Evolutionary conservation across 2,888 invertebrate genomes (phyloP).

Genomic region (Leuctra nigra): DNA sequence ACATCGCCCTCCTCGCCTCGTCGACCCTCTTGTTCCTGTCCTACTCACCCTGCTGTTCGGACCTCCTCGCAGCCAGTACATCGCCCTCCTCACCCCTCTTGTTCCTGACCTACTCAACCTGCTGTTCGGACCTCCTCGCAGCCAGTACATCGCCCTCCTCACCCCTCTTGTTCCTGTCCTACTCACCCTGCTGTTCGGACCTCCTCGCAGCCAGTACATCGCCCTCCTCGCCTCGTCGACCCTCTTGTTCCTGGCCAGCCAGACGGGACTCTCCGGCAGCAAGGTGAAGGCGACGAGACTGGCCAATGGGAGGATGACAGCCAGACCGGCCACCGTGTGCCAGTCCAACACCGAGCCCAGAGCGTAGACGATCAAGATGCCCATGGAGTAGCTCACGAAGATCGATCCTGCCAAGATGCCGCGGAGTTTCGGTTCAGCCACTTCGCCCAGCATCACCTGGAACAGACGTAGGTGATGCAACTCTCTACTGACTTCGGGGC

Average conservation of each 20-base stretch:
- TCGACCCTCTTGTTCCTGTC: no score
- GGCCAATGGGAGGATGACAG: constrained; percentile 51
- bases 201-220: constrained; percentile 43
- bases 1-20: no score
- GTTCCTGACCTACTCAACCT: no score
- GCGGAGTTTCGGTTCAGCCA: constrained; percentile 63
- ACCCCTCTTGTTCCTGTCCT: no score
- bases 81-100: no score
- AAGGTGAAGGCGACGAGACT: constrained; percentile 55
- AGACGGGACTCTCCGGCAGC: constrained; percentile 69
- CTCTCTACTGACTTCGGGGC: constrained; percentile 63
- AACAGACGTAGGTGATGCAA: constrained; percentile 38
- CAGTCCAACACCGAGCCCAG: constrained; percentile 62
- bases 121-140: no score
- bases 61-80: no score
- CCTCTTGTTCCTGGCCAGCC: constrained; percentile 58
- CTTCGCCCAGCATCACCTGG: constrained; percentile 70
- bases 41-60: no score
- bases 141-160: no score
- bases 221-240: constrained; percentile 48
- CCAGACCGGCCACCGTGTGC: constrained; percentile 60
- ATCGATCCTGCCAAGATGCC: constrained; percentile 64
- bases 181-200: constrained; percentile 2
- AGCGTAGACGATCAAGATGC: constrained; percentile 65
- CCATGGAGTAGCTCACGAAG: constrained; percentile 66